A percentile compares a stretch with the other conserved stretches of the same genome.
Evolutionary conservation across 2,113 vertebrate species (phyloP).

Genomic region (Anhinga rufa): DNA sequence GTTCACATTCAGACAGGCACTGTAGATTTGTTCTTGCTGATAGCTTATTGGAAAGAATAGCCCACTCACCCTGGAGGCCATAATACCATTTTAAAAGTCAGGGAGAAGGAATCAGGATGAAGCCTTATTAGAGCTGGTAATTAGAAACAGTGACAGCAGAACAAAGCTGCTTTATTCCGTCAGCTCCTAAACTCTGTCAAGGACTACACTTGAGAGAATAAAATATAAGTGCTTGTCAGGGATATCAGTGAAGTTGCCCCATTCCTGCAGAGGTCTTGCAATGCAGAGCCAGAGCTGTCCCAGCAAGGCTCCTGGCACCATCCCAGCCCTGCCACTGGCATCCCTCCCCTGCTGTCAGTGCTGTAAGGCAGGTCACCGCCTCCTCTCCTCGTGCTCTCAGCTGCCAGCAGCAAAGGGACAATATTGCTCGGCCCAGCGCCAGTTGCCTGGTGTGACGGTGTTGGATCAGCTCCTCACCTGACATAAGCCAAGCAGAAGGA

Average conservation of each 20-base stretch:
- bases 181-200: not conserved
- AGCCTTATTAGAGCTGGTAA: constrained; percentile 16
- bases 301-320: constrained; percentile 30
- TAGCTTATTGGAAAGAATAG: not conserved
- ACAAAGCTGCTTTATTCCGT: not conserved
- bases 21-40: not conserved
- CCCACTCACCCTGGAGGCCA: not conserved
- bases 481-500: constrained; percentile 44
- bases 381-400: not conserved
- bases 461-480: constrained; percentile 56
- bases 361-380: constrained; percentile 16
- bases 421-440: not conserved
- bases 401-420: constrained; percentile 46
- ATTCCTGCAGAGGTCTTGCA: not conserved
- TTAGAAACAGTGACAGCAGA: constrained; percentile 32
- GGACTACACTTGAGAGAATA: not conserved
- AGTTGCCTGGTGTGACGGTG: not conserved
- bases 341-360: constrained; percentile 9
- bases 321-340: constrained; percentile 1
- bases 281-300: not conserved
- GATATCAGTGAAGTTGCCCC: not conserved
- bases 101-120: not conserved
- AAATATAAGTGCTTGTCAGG: constrained; percentile 6
- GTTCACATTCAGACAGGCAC: not conserved
- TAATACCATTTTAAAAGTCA: not conserved